Conservation (phyloP, 2,797 vertebrate genomes). For the Myotis pilosus region DNA sequence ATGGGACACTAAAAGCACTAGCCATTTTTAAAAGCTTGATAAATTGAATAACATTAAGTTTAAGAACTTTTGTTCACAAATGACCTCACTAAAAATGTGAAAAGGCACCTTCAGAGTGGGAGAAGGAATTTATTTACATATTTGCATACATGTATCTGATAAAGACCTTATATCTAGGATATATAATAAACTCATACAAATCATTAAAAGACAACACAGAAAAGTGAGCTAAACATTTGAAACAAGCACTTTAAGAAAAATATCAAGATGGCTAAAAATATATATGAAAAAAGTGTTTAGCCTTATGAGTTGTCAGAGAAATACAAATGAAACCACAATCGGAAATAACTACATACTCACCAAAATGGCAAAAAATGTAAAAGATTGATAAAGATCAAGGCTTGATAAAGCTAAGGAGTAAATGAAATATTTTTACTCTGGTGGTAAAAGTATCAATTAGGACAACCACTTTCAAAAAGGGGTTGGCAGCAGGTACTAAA, state of each 20-base stretch:
- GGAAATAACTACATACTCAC: not conserved
- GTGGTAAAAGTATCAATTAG: not conserved
- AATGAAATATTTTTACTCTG: not conserved
- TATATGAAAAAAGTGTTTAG: not conserved
- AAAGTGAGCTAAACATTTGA: constrained; percentile 13
- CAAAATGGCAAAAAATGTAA: not conserved
- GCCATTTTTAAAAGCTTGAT: not conserved
- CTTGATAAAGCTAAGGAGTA: not conserved
- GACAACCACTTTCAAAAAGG: not conserved
- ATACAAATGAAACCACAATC: not conserved
- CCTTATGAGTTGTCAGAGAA: not conserved
- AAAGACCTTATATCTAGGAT: not conserved
- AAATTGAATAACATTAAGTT: constrained; percentile 3
- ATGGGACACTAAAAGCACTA: not conserved
- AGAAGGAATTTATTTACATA: not conserved
- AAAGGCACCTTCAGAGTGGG: not conserved
- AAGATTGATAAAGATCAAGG: not conserved
- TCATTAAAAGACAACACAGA: not conserved
- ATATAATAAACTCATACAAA: not conserved
- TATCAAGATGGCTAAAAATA: not conserved
- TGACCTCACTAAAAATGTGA: not conserved
- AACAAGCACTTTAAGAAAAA: not conserved
- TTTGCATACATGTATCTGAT: not conserved
- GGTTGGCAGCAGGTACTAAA: not conserved
- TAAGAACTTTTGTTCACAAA: not conserved